Conservation (phyloP, 1,140 invertebrate species). For the Colletes gigas region DNA sequence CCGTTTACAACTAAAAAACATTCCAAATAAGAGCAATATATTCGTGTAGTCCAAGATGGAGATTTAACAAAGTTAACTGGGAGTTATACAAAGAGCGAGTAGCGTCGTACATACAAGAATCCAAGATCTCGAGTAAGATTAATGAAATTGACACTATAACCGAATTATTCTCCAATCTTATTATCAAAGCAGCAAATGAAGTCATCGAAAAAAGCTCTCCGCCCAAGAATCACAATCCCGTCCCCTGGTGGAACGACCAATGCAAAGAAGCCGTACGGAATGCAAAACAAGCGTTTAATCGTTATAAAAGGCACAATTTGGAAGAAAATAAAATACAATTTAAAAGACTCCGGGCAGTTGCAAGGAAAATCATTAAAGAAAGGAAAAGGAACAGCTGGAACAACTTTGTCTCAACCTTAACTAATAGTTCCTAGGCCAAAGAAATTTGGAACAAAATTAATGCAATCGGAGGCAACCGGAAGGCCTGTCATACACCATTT, state of each 20-base stretch:
- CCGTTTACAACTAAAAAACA: background rate
- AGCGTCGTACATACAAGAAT: background rate
- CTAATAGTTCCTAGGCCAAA: background rate
- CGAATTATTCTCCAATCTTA: background rate
- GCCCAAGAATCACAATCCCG: background rate
- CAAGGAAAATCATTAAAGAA: background rate
- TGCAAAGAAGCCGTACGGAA: conserved; percentile 5
- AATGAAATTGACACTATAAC: background rate
- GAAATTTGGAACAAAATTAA: conserved; percentile 2
- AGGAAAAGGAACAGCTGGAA: background rate
- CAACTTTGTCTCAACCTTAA: background rate
- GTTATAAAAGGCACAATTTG: background rate
- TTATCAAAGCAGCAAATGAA: background rate
- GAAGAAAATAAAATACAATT: background rate
- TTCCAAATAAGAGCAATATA: background rate
- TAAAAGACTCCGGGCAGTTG: background rate
- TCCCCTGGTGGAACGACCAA: conserved; percentile 14
- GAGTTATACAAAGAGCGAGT: background rate
- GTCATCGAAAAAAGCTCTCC: background rate
- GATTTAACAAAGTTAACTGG: background rate
- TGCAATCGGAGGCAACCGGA: background rate
- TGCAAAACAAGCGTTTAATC: background rate
- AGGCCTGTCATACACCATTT: background rate
- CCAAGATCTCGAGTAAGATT: background rate
- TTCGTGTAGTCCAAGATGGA: background rate